These are phyloP conservation scores for Garrulus glandarius DNA, from an alignment of 2,797 vertebrate genomes.

Conservation along the genomic window DNA sequence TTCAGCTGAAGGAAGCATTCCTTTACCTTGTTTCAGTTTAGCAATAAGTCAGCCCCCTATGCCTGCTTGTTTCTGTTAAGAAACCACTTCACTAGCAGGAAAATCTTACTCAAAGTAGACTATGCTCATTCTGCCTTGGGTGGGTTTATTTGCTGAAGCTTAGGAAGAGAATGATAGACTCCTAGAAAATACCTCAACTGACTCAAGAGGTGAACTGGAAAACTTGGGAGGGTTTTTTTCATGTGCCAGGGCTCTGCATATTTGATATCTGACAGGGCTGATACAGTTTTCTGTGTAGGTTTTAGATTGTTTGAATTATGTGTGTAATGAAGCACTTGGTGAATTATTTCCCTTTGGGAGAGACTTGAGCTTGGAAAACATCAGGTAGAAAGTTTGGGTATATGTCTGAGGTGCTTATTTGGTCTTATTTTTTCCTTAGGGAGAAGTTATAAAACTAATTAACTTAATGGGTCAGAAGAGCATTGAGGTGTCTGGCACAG, in stretches of 20 bases:
- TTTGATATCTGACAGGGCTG: not conserved
- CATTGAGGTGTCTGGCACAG: not conserved
- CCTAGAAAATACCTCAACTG: not conserved
- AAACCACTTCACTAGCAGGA: not conserved
- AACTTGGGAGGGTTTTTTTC: not conserved
- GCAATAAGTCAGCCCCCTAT: not conserved
- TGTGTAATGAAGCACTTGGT: not conserved
- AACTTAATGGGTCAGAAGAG: not conserved
- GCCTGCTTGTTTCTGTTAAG: not conserved
- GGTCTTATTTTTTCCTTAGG: not conserved
- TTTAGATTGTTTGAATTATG: not conserved
- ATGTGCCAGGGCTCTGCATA: not conserved
- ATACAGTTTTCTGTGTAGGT: not conserved
- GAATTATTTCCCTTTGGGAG: not conserved
- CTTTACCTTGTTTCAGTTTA: not conserved
- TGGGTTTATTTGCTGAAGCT: slow-evolving; percentile 19
- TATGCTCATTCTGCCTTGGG: not conserved
- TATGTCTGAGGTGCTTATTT: not conserved
- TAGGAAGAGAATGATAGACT: not conserved
- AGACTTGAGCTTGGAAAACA: not conserved
- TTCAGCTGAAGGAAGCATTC: not conserved
- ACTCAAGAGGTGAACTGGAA: slow-evolving; percentile 5
- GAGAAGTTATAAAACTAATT: slow-evolving; percentile 29
- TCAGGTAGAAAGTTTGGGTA: not conserved
- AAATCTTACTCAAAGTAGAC: slow-evolving; percentile 2